Percentiles rank a stretch among this genome's conserved stretches.
These are phyloP conservation scores for Bombus vancouverensis DNA, from an alignment of 1,140 invertebrate species.

Conservation along the genomic window DNA sequence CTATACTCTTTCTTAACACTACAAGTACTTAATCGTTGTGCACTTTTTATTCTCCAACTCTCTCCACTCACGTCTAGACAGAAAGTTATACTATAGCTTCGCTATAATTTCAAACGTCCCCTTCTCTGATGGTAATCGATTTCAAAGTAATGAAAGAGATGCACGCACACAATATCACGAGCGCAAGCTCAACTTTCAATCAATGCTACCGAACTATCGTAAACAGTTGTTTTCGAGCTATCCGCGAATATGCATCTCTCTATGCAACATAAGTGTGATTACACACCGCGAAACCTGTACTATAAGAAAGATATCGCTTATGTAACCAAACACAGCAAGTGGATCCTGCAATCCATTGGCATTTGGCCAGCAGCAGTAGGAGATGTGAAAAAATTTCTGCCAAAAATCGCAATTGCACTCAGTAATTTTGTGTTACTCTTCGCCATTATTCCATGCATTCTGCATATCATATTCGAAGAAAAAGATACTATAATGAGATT, in stretches of 20 bases:
- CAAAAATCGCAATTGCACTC: slow-evolving; percentile 27
- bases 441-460: slow-evolving; percentile 31
- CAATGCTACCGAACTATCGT: slow-evolving; percentile 12
- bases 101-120: neutral
- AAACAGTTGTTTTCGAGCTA: slow-evolving; percentile 25
- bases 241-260: slow-evolving; percentile 5
- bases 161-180: neutral
- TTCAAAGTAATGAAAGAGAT: neutral
- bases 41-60: neutral
- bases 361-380: slow-evolving; percentile 56
- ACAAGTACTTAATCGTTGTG: neutral
- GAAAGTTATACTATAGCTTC: neutral
- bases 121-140: neutral
- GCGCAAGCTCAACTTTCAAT: slow-evolving; percentile 30
- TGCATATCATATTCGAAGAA: slow-evolving; percentile 46
- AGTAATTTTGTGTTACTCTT: slow-evolving; percentile 36
- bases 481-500: slow-evolving; percentile 38
- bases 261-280: neutral
- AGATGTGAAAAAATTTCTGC: neutral
- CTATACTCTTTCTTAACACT: neutral
- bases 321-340: slow-evolving; percentile 36
- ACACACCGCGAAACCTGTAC: neutral
- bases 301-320: slow-evolving; percentile 32
- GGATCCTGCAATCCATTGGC: slow-evolving; percentile 48
- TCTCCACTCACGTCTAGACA: neutral